phyloP scores from a whole-genome alignment of 1,140 invertebrate genomes.

The Apis mellifera region DNA sequence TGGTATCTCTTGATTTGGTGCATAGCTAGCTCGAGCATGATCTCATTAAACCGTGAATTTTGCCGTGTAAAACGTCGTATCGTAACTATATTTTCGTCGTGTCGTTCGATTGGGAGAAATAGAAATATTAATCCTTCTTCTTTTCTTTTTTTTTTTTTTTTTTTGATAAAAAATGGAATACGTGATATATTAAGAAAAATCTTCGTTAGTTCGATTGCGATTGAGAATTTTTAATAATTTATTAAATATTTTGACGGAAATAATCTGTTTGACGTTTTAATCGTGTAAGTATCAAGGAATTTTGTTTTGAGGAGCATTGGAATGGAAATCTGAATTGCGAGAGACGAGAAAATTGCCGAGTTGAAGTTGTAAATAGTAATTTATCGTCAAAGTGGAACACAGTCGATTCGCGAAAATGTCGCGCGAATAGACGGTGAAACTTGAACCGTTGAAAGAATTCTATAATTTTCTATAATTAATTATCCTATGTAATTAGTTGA shows the following conservation, averaged over 20 bases:
- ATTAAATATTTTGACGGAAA: background rate
- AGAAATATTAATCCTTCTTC: too few species aligned
- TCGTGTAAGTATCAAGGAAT: background rate
- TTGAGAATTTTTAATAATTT: background rate
- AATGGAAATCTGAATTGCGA: background rate
- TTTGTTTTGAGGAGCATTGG: background rate
- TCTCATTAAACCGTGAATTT: conserved; percentile 22
- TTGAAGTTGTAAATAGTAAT: conserved; percentile 5
- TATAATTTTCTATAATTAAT: background rate
- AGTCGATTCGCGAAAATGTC: too few species aligned
- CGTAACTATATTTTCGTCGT: background rate
- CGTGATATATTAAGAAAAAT: too few species aligned
- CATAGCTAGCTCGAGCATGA: background rate
- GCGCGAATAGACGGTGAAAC: background rate
- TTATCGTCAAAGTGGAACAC: background rate
- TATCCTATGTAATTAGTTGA: background rate
- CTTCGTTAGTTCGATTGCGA: background rate
- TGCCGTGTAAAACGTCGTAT: too few species aligned
- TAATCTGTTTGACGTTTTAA: conserved; percentile 16
- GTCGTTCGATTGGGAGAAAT: too few species aligned
- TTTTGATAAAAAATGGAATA: too few species aligned
- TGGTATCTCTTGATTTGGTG: conserved; percentile 30
- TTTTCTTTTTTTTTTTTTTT: too few species aligned
- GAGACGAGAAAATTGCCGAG: background rate
- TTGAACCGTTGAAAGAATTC: background rate